Conservation (phyloP, 1,140 invertebrate species). For the Tetramorium parvispinum region DNA sequence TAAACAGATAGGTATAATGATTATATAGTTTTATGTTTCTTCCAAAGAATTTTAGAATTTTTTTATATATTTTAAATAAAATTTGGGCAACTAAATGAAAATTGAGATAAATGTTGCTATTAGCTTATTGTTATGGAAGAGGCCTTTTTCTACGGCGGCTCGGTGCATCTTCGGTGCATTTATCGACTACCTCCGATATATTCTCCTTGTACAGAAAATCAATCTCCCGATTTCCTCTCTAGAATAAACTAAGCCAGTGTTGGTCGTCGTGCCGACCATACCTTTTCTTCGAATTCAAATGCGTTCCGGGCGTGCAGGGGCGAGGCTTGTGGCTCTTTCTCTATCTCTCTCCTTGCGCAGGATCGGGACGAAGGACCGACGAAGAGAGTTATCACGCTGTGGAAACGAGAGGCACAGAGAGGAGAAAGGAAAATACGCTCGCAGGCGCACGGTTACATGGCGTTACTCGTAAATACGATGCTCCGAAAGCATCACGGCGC, state of each 20-base stretch:
- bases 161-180: background rate
- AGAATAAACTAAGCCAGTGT: slow-evolving; percentile 52
- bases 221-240: slow-evolving; percentile 49
- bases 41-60: background rate
- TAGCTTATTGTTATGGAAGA: background rate
- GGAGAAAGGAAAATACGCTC: slow-evolving; percentile 57
- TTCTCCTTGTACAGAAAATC: slow-evolving; percentile 36
- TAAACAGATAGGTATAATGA: background rate
- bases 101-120: background rate
- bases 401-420: slow-evolving; percentile 44
- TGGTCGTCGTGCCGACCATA: slow-evolving; percentile 65
- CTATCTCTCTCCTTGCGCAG: background rate
- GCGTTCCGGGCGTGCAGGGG: slow-evolving; percentile 59
- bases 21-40: background rate
- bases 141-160: background rate
- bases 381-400: slow-evolving; percentile 53
- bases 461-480: slow-evolving; percentile 86
- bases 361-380: slow-evolving; percentile 15
- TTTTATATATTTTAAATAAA: background rate
- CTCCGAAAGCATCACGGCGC: slow-evolving; percentile 83
- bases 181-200: slow-evolving; percentile 33
- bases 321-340: slow-evolving; percentile 14
- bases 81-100: background rate
- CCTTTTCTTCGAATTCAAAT: slow-evolving; percentile 82
- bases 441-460: slow-evolving; percentile 77